Percentiles rank a stretch among this genome's conserved stretches.
phyloP scores from a whole-genome alignment of 2,113 vertebrate genomes.

The Periophthalmus modestus region DNA sequence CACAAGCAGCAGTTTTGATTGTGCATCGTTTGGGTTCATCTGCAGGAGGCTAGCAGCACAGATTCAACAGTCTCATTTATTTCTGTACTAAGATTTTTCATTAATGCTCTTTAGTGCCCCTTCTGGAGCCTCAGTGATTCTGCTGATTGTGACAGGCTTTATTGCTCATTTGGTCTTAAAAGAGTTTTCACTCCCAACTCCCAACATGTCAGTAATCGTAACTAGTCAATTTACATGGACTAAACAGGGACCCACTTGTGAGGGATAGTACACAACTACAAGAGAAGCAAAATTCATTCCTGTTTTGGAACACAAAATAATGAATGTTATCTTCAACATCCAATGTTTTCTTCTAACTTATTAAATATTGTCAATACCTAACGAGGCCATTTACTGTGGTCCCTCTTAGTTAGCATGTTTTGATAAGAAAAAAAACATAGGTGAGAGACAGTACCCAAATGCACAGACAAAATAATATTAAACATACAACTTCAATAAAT shows the following conservation, averaged over 20 bases:
- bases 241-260: not conserved
- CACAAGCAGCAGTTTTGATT: constrained; percentile 56
- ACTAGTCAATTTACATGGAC: not conserved
- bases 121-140: constrained; percentile 16
- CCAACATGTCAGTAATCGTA: constrained; percentile 10
- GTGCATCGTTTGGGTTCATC: constrained; percentile 67
- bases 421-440: not conserved
- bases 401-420: not conserved
- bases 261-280: not conserved
- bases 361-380: not conserved
- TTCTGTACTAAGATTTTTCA: constrained; percentile 57
- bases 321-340: not conserved
- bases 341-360: not conserved
- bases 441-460: not conserved
- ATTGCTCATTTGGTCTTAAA: constrained; percentile 65
- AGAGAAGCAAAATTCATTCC: constrained; percentile 1
- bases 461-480: not conserved
- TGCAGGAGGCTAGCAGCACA: constrained; percentile 71
- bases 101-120: constrained; percentile 38
- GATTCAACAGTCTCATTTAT: constrained; percentile 64
- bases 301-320: not conserved
- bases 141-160: constrained; percentile 55
- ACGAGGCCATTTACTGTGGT: not conserved
- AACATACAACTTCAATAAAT: not conserved
- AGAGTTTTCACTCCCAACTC: constrained; percentile 23